These are phyloP conservation scores for Lithophane leautieri DNA, from an alignment of 2,888 invertebrate species.

Conservation along the genomic window DNA sequence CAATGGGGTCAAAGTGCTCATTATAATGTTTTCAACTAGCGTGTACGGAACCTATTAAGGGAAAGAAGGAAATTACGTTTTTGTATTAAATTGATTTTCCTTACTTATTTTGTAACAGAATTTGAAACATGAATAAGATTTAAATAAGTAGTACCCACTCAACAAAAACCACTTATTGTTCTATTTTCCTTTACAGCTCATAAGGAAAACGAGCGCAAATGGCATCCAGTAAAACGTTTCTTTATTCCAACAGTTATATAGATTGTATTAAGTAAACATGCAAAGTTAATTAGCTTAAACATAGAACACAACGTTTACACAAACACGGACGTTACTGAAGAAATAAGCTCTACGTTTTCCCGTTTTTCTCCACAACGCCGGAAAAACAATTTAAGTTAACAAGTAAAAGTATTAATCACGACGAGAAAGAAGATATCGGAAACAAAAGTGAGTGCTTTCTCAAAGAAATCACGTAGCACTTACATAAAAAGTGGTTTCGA, in stretches of 20 bases:
- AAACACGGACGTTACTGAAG: slow-evolving; percentile 51
- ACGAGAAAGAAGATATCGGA: slow-evolving; percentile 79
- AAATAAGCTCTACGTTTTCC: slow-evolving; percentile 57
- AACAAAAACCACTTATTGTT: slow-evolving; percentile 5
- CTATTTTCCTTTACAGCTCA: slow-evolving; percentile 26
- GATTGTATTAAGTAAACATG: slow-evolving; percentile 56
- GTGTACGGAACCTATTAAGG: slow-evolving; percentile 34
- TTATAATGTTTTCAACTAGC: slow-evolving; percentile 28
- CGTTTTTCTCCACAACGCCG: slow-evolving; percentile 68
- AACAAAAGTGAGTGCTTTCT: slow-evolving; percentile 79
- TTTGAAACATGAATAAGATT: slow-evolving; percentile 21
- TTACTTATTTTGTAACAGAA: slow-evolving; percentile 25
- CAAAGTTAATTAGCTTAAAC: slow-evolving; percentile 64
- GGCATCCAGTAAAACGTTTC: slow-evolving; percentile 23
- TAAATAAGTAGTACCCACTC: background rate
- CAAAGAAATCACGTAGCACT: slow-evolving; percentile 85
- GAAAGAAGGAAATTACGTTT: slow-evolving; percentile 43
- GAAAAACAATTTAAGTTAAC: slow-evolving; percentile 78
- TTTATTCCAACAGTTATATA: slow-evolving; percentile 32
- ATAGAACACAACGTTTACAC: slow-evolving; percentile 58
- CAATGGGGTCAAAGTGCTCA: slow-evolving; percentile 36
- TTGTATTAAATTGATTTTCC: slow-evolving; percentile 43
- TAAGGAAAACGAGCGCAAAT: slow-evolving; percentile 26
- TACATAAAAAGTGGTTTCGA: slow-evolving; percentile 87
- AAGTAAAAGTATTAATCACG: slow-evolving; percentile 81